Evolutionary conservation across 2,888 invertebrate genomes (phyloP).

Genomic region (Apamea anceps): DNA sequence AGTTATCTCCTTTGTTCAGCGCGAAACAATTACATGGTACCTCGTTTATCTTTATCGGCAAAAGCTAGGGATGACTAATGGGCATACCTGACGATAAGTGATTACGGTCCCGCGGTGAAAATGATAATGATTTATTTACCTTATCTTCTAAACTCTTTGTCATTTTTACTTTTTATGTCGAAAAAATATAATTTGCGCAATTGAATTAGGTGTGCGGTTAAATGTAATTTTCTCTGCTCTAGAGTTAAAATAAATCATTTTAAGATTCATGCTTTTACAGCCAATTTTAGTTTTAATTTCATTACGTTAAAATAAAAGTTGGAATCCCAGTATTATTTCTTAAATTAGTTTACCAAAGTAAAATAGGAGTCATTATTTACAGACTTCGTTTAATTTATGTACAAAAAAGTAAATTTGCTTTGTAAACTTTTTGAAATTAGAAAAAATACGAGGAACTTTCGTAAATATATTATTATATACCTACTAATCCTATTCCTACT

Average conservation of each 20-base stretch:
- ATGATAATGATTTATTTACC: constrained; percentile 22
- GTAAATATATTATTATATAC: not conserved
- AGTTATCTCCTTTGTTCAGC: constrained; percentile 32
- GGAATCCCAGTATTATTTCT: constrained; percentile 27
- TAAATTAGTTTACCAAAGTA: constrained; percentile 34
- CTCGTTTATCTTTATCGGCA: constrained; percentile 54
- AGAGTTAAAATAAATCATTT: constrained; percentile 21
- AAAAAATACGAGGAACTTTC: not conserved
- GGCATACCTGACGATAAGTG: constrained; percentile 44
- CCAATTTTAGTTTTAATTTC: constrained; percentile 36
- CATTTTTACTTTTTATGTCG: constrained; percentile 24
- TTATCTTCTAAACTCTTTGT: constrained; percentile 14
- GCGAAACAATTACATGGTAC: constrained; percentile 42
- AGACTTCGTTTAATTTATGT: too few species aligned
- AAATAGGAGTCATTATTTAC: constrained; percentile 20
- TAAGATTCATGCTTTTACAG: constrained; percentile 4
- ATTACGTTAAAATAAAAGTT: constrained; percentile 42
- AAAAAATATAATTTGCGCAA: constrained; percentile 33
- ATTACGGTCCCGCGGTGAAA: constrained; percentile 28
- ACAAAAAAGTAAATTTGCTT: not conserved
- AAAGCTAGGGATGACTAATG: constrained; percentile 41
- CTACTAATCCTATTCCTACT: too few species aligned
- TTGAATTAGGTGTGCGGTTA: constrained; percentile 26
- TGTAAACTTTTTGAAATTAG: not conserved
- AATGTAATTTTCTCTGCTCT: constrained; percentile 11